These are phyloP conservation scores for Delichon dasypus DNA, from an alignment of 2,797 vertebrate genomes.

Conservation along the genomic window DNA sequence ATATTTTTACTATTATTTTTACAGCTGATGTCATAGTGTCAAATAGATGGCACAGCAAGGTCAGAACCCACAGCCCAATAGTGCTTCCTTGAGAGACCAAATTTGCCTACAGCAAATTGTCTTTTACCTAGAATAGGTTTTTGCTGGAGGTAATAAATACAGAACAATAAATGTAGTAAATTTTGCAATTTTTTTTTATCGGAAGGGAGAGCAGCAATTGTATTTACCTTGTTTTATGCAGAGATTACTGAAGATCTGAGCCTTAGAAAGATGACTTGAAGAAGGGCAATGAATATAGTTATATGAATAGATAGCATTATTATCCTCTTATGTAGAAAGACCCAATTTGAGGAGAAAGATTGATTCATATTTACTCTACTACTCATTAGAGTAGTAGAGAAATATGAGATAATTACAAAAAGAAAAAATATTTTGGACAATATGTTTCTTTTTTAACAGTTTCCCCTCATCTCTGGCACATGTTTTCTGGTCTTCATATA, in stretches of 20 bases:
- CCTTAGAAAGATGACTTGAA: neutral
- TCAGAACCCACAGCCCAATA: neutral
- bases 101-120: neutral
- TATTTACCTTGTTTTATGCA: neutral
- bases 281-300: neutral
- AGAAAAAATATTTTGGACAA: neutral
- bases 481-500: neutral
- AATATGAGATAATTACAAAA: neutral
- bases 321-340: neutral
- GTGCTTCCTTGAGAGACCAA: neutral
- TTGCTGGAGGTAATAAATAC: neutral
- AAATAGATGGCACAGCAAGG: neutral
- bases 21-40: neutral
- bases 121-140: neutral
- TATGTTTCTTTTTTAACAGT: neutral
- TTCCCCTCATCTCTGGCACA: neutral
- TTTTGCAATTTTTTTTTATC: neutral
- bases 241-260: neutral
- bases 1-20: neutral
- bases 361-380: neutral
- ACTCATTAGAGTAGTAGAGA: neutral
- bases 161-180: neutral
- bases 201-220: neutral
- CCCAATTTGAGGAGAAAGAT: neutral
- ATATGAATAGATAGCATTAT: rapidly evolving